Evolutionary conservation across 1,140 invertebrate genomes (phyloP).

Genomic region (Drosophila carrolli): DNA sequence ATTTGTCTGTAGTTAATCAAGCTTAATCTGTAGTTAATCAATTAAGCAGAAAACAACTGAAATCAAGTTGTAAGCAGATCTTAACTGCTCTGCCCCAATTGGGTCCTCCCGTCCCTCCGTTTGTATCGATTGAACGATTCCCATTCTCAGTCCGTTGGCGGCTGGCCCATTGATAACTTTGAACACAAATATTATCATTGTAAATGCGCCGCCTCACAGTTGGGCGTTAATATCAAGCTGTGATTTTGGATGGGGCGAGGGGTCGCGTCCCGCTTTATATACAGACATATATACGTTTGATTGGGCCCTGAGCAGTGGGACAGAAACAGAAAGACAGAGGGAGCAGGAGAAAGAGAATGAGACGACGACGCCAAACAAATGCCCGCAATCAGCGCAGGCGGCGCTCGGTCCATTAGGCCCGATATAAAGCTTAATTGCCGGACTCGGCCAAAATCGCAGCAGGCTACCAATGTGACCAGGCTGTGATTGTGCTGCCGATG

Average conservation of each 20-base stretch:
- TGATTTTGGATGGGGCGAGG: constrained; percentile 38
- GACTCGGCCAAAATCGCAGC: constrained; percentile 72
- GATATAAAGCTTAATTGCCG: constrained; percentile 84
- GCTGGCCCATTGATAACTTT: constrained; percentile 76
- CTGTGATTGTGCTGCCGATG: constrained; percentile 58
- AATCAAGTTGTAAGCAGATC: constrained; percentile 42
- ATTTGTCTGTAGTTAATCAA: constrained; percentile 14
- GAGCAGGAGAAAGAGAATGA: constrained; percentile 1
- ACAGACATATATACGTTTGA: constrained; percentile 41
- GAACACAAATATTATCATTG: constrained; percentile 83
- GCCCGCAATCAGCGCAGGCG: constrained; percentile 83
- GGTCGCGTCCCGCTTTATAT: constrained; percentile 12
- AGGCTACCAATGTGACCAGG: constrained; percentile 71
- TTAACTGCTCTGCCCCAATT: constrained; percentile 13
- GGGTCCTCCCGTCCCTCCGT: constrained; percentile 1
- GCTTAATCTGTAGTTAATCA: constrained; percentile 29
- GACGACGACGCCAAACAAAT: constrained; percentile 73
- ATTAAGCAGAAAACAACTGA: constrained; percentile 39
- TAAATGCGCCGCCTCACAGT: constrained; percentile 83
- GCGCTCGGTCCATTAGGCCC: constrained; percentile 84
- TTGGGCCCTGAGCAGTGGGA: constrained; percentile 36
- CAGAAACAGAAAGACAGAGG: not conserved
- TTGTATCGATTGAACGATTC: constrained; percentile 26
- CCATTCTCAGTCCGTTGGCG: constrained; percentile 38
- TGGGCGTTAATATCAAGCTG: constrained; percentile 82